Evolutionary conservation across 2,888 invertebrate species (phyloP).

Genomic region (Drosophila demipolita): DNA sequence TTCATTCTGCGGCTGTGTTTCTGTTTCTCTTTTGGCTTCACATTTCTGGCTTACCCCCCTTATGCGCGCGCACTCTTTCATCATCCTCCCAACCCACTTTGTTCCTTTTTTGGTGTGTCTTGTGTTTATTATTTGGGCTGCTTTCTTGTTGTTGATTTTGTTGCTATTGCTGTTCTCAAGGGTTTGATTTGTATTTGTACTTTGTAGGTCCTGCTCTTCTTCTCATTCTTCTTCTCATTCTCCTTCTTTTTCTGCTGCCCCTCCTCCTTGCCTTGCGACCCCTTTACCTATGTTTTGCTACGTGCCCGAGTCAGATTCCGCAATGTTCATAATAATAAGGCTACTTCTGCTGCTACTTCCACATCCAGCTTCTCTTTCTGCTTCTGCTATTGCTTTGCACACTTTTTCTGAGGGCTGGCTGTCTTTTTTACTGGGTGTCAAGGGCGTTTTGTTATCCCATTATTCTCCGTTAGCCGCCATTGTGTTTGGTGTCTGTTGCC

Average conservation of each 20-base stretch:
- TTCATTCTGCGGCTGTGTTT: constrained; percentile 21
- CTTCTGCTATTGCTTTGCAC: constrained; percentile 46
- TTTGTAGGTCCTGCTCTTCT: constrained; percentile 62
- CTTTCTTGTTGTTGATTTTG: constrained; percentile 29
- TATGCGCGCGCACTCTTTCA: constrained; percentile 36
- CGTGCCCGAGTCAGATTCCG: constrained; percentile 67
- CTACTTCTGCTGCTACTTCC: constrained; percentile 60
- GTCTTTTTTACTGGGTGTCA: constrained; percentile 83
- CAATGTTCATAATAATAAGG: constrained; percentile 80
- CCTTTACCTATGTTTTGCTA: constrained; percentile 59
- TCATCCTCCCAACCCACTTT: background rate
- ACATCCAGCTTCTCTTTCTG: constrained; percentile 43
- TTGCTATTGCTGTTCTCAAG: constrained; percentile 64
- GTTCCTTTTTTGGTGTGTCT: constrained; percentile 31
- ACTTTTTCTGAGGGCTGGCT: constrained; percentile 75
- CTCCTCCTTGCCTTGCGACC: constrained; percentile 1
- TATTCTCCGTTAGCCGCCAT: constrained; percentile 80
- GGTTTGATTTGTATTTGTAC: constrained; percentile 77
- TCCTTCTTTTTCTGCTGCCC: constrained; percentile 35
- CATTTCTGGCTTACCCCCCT: constrained; percentile 33
- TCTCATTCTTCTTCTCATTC: constrained; percentile 42
- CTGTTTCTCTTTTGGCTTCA: constrained; percentile 43
- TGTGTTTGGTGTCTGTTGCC: constrained; percentile 38
- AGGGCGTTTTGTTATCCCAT: constrained; percentile 84
- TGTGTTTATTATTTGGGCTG: constrained; percentile 70